These are phyloP conservation scores for Crotophaga sulcirostris DNA, from an alignment of 2,113 vertebrate species.

Conservation along the genomic window DNA sequence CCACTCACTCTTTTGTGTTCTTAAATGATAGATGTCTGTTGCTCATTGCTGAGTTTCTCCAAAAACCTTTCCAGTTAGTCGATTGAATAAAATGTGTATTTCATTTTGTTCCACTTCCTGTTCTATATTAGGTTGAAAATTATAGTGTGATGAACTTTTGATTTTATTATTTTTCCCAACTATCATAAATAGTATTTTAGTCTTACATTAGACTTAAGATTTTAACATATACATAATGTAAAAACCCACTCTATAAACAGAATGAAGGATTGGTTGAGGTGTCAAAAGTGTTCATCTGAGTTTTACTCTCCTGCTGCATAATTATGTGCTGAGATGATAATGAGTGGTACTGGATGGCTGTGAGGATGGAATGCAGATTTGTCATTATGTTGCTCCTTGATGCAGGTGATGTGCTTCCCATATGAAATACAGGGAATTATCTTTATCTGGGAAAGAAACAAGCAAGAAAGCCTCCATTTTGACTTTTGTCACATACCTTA, in stretches of 20 bases:
- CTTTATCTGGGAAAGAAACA: neutral
- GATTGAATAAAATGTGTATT: neutral
- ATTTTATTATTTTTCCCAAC: neutral
- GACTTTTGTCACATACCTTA: neutral
- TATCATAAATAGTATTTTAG: neutral
- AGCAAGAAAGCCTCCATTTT: slow-evolving; percentile 12
- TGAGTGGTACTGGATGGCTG: slow-evolving; percentile 49
- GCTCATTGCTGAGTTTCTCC: neutral
- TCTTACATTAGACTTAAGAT: neutral
- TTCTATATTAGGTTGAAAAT: neutral
- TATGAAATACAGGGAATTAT: slow-evolving; percentile 27
- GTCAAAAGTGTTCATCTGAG: slow-evolving; percentile 60
- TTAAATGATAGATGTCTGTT: neutral
- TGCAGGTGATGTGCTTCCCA: slow-evolving; percentile 57
- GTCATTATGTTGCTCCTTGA: slow-evolving; percentile 54
- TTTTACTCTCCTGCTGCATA: slow-evolving; percentile 62
- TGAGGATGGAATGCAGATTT: slow-evolving; percentile 69
- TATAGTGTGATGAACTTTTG: neutral
- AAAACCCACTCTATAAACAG: slow-evolving; percentile 47
- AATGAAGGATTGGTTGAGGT: slow-evolving; percentile 53
- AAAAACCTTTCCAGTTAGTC: neutral
- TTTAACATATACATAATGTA: neutral
- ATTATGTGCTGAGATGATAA: slow-evolving; percentile 67
- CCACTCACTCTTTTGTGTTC: neutral
- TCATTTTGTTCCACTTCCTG: neutral